A percentile compares a stretch with the other conserved stretches of the same genome.
These are phyloP conservation scores for Zygothrica quintamaculata DNA, from an alignment of 2,888 invertebrate species.

Conservation along the genomic window DNA sequence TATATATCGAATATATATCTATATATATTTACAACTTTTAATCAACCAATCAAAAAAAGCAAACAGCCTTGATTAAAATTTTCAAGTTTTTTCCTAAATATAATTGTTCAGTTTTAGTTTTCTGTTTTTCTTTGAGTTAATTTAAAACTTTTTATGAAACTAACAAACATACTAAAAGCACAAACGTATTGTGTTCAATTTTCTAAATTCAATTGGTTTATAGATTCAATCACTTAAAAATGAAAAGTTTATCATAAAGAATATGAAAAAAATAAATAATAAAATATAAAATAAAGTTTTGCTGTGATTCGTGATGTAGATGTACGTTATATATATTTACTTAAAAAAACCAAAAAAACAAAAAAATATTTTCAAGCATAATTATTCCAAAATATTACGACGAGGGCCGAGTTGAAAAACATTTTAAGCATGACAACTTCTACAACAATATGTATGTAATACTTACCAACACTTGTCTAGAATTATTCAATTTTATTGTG, in stretches of 20 bases:
- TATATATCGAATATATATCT: constrained; percentile 34
- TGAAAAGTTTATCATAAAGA: constrained; percentile 64
- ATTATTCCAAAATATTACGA: constrained; percentile 73
- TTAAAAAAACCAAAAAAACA: constrained; percentile 78
- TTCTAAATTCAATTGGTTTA: constrained; percentile 21
- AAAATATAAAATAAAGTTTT: constrained; percentile 80
- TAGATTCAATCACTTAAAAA: constrained; percentile 34
- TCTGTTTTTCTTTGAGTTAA: constrained; percentile 26
- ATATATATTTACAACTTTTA: constrained; percentile 56
- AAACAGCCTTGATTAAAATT: constrained; percentile 40
- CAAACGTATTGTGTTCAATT: constrained; percentile 26
- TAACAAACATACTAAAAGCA: constrained; percentile 29
- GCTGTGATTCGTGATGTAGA: constrained; percentile 81
- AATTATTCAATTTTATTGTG: constrained; percentile 75
- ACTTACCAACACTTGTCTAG: constrained; percentile 68
- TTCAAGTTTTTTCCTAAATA: constrained; percentile 32
- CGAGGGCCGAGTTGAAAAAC: constrained; percentile 41
- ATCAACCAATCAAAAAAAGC: constrained; percentile 69
- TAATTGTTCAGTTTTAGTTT: constrained; percentile 23
- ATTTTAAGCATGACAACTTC: constrained; percentile 75
- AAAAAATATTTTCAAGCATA: constrained; percentile 62
- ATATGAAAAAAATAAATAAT: constrained; percentile 52
- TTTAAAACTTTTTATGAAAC: constrained; percentile 28
- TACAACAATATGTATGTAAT: constrained; percentile 72
- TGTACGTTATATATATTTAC: constrained; percentile 84